Evolutionary conservation across 2,888 invertebrate genomes (phyloP), one percentile per base, ranked within the genome.

Genomic region (Ophioninae sp.): DNA sequence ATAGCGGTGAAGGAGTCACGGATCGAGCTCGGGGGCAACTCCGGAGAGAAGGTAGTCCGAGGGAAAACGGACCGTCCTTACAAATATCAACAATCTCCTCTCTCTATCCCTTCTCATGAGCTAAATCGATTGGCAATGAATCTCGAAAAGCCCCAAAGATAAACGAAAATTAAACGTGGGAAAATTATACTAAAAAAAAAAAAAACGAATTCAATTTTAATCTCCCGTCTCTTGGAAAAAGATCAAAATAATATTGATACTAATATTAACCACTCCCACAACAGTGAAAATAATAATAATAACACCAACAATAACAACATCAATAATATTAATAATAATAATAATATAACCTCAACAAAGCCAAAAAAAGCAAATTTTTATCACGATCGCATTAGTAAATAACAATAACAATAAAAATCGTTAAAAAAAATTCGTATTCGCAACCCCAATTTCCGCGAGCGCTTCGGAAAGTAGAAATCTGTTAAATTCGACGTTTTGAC

Each of bases 61-160:
- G 56, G 30, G 74, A 85, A 85, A 83, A 83, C 75, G 75, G 75
- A 37, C 23, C 65, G 70, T 64, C 65, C 20, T 50, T 44, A 75
- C 70, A 70, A 50, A 75, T 72, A 44, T 61, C 39, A 79, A 77
- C 82, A 79, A 79, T 82, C 81, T 81, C 83, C 80, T 80, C n/a
- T n/a, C n/a, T 72, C 77, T 84, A 85, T 80, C 83, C 86, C 79
- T 80, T 82, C 84, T 81, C 85, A 81, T 79, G 82, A 30, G 80
- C 83, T 83, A 77, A 85, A 84, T 87, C 84, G 69, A 81, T 82
- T 85, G 87, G 87, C 87, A 88, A 87, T 89, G 88, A 88, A 88
- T 87, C 41, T 41, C 86, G 86, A 88, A 87, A 87, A 73, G 76
- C 64, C 79, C 62, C n/a, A 21, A 68, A 57, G 21, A 13, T 61